Evolutionary conservation across 1,140 invertebrate genomes (phyloP).

Genomic region (Caenorhabditis brenneri): DNA sequence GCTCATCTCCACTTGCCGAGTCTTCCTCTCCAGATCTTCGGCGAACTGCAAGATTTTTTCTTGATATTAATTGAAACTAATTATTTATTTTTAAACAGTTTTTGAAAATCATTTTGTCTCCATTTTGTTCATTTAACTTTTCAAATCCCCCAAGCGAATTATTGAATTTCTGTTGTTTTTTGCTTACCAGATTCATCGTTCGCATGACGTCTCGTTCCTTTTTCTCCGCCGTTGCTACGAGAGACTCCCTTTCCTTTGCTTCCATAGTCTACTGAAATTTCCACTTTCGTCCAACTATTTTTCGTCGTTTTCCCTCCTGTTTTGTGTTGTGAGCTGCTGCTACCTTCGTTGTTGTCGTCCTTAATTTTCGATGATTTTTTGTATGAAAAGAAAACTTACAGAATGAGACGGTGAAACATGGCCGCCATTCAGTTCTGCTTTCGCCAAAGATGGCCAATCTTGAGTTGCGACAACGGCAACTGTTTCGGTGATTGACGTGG

Average conservation of each 20-base stretch:
- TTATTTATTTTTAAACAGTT: too few species aligned
- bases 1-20: slow-evolving; percentile 39
- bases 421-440: background rate
- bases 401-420: background rate
- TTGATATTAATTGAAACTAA: background rate
- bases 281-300: slow-evolving; percentile 56
- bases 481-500: background rate
- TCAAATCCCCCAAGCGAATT: too few species aligned
- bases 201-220: background rate
- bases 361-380: background rate
- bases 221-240: background rate
- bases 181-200: background rate
- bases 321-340: slow-evolving; percentile 4
- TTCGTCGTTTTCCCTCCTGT: slow-evolving; percentile 38
- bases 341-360: slow-evolving; percentile 28
- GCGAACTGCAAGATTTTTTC: background rate
- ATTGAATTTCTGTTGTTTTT: too few species aligned
- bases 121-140: too few species aligned
- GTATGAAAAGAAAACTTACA: background rate
- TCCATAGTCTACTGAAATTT: slow-evolving; percentile 53
- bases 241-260: slow-evolving; percentile 15
- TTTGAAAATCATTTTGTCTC: too few species aligned
- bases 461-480: background rate
- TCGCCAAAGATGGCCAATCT: slow-evolving; percentile 11
- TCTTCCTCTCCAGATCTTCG: slow-evolving; percentile 21